Percentiles rank a stretch among this genome's conserved stretches.
Evolutionary conservation across 1,140 invertebrate genomes (phyloP).

Genomic region (Cepaea nemoralis): DNA sequence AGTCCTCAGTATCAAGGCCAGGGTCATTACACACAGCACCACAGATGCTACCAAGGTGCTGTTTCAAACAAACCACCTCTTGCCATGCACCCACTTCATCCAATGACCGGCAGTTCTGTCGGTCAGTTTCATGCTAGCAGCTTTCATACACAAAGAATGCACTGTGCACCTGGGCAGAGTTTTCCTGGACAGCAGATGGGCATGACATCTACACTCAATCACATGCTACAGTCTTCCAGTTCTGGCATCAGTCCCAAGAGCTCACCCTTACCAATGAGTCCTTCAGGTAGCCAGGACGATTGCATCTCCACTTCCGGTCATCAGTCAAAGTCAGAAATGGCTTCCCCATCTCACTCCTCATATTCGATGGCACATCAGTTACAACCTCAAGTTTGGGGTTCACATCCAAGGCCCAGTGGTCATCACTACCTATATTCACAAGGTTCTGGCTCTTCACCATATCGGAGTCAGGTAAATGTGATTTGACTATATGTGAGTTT

Average conservation of each 20-base stretch:
- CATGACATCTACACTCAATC: conserved; percentile 24
- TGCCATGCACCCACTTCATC: conserved; percentile 2
- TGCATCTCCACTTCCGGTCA: background rate
- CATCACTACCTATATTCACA: conserved; percentile 27
- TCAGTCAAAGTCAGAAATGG: conserved; percentile 25
- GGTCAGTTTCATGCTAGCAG: background rate
- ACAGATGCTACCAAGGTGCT: conserved; percentile 16
- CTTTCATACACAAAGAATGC: conserved; percentile 7
- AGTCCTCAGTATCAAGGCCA: conserved; percentile 31
- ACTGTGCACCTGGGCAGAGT: background rate
- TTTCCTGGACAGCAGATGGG: conserved; percentile 27
- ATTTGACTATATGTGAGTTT: background rate
- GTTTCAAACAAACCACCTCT: background rate
- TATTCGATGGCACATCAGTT: conserved; percentile 22
- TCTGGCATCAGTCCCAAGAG: background rate
- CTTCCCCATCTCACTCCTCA: conserved; percentile 22
- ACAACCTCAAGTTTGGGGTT: conserved; percentile 24
- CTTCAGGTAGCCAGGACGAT: conserved; percentile 24
- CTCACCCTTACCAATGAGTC: background rate
- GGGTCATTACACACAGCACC: conserved; percentile 2
- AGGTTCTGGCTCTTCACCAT: conserved; percentile 28
- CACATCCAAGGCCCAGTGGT: background rate
- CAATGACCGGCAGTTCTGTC: conserved; percentile 11
- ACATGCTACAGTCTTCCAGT: conserved; percentile 21
- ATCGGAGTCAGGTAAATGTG: conserved; percentile 35